Conservation (phyloP, 2,888 invertebrate genomes). For the Yponomeuta plumbellus region DNA sequence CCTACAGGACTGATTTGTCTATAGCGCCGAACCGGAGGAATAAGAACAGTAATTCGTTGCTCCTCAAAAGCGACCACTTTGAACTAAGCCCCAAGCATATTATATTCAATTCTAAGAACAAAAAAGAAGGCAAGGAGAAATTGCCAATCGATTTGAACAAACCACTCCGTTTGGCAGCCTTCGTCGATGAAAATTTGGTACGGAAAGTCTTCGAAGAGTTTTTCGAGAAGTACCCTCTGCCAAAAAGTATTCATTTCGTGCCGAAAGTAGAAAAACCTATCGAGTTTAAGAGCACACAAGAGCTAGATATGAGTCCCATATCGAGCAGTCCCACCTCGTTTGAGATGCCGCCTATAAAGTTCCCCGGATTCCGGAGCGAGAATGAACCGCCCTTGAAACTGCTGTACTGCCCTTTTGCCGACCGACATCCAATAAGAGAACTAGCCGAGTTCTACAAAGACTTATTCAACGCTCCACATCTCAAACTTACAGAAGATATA, state of each 20-base stretch:
- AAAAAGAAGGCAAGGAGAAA: constrained; percentile 67
- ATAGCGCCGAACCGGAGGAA: constrained; percentile 89
- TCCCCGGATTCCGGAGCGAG: constrained; percentile 58
- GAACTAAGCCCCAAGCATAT: constrained; percentile 83
- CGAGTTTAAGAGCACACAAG: constrained; percentile 57
- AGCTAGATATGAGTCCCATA: constrained; percentile 40
- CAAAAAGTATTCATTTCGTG: constrained; percentile 64
- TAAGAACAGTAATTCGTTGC: constrained; percentile 81
- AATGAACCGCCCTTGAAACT: constrained; percentile 81
- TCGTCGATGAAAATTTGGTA: constrained; percentile 76
- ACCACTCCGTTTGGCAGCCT: constrained; percentile 85
- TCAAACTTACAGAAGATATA: constrained; percentile 50
- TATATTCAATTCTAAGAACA: constrained; percentile 77
- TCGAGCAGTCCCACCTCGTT: constrained; percentile 60
- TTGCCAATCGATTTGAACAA: constrained; percentile 79
- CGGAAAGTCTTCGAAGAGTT: constrained; percentile 55
- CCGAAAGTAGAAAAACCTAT: constrained; percentile 31
- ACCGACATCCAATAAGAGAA: constrained; percentile 82
- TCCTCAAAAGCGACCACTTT: constrained; percentile 96
- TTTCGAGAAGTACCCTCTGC: constrained; percentile 52
- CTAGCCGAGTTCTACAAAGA: constrained; percentile 88
- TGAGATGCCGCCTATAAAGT: constrained; percentile 64
- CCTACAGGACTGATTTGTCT: constrained; percentile 94
- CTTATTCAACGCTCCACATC: constrained; percentile 82
- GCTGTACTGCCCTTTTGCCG: constrained; percentile 87